Conservation (phyloP, 2,113 vertebrate species). For the Ceuthmochares aereus region DNA sequence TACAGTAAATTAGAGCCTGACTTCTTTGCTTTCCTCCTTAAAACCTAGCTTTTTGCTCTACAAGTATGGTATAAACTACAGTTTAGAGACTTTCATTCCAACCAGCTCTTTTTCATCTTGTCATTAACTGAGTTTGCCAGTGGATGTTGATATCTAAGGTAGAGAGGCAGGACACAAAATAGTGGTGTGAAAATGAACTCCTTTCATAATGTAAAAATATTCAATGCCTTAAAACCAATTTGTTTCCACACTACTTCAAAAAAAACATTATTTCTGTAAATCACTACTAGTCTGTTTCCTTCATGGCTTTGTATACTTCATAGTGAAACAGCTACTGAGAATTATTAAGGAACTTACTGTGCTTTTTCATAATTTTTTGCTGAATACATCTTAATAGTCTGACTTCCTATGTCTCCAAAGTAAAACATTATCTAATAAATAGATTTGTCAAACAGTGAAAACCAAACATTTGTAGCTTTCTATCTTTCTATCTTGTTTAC, state of each 20-base stretch:
- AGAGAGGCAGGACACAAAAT: neutral
- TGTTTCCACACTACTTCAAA: neutral
- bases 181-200: neutral
- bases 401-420: neutral
- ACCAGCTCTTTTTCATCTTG: neutral
- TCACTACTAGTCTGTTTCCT: neutral
- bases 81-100: neutral
- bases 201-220: neutral
- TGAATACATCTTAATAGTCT: neutral
- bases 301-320: neutral
- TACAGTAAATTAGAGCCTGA: neutral
- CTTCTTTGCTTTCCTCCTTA: neutral
- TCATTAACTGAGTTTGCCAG: neutral
- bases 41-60: neutral
- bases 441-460: neutral
- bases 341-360: neutral
- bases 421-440: neutral
- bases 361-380: neutral
- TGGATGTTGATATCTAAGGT: neutral
- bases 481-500: neutral
- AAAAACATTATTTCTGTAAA: conserved; percentile 14
- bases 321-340: neutral
- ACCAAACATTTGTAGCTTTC: neutral
- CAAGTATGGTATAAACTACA: neutral
- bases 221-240: neutral